Conservation (phyloP, 2,797 vertebrate genomes). For the Propithecus deckenii region DNA sequence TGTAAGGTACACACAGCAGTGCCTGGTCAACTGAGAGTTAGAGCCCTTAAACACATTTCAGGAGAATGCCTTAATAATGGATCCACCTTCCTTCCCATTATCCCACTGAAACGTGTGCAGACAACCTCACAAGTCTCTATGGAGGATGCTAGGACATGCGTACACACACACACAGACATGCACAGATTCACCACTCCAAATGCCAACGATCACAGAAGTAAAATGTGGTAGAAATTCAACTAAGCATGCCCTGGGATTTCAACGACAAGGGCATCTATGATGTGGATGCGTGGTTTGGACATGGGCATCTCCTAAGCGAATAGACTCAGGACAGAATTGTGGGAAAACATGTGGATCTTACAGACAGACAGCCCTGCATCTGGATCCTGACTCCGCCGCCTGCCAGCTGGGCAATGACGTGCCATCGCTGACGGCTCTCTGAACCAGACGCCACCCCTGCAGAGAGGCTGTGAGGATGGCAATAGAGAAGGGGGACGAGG, state of each 20-base stretch:
- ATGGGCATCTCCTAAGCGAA: fast-evolving
- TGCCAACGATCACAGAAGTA: fast-evolving
- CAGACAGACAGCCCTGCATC: background rate
- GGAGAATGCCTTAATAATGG: fast-evolving
- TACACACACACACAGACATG: background rate
- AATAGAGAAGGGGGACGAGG: fast-evolving
- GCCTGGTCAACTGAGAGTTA: fast-evolving
- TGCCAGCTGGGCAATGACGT: fast-evolving
- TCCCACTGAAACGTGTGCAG: fast-evolving
- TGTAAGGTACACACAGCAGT: fast-evolving
- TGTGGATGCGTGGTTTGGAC: fast-evolving
- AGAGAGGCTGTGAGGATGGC: fast-evolving
- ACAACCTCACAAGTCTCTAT: background rate
- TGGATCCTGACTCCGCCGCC: fast-evolving
- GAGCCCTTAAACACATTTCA: background rate
- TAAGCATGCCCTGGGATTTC: background rate
- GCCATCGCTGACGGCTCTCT: fast-evolving
- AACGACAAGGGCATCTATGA: fast-evolving
- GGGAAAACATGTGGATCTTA: fast-evolving
- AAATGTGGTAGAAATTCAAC: fast-evolving
- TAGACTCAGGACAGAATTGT: fast-evolving
- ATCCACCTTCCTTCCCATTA: fast-evolving
- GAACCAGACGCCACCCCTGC: fast-evolving
- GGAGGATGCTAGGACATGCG: background rate
- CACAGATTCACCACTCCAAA: too few relatives aligned